These are phyloP conservation scores for Hesperia comma DNA, from an alignment of 2,888 invertebrate genomes.

Conservation along the genomic window DNA sequence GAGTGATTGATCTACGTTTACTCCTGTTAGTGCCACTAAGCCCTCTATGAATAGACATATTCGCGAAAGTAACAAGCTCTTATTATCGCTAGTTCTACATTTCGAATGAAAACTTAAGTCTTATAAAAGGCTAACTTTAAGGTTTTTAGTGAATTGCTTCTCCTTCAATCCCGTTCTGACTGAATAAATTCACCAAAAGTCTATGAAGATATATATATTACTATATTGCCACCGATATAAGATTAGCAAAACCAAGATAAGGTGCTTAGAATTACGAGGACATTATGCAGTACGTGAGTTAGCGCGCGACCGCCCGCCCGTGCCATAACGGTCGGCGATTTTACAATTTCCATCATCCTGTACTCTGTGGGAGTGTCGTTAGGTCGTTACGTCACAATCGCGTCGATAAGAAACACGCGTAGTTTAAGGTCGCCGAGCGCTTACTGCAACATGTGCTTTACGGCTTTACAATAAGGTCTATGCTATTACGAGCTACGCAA, in stretches of 20 bases:
- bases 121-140: too few species aligned
- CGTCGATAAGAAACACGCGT: conserved; percentile 27
- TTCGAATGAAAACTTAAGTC: too few species aligned
- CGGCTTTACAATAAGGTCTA: background rate
- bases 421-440: conserved; percentile 22
- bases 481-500: background rate
- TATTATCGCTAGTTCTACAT: too few species aligned
- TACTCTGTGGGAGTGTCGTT: conserved; percentile 27
- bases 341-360: conserved; percentile 29
- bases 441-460: conserved; percentile 1
- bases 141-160: too few species aligned
- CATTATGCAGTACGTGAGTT: background rate
- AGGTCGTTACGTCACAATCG: conserved; percentile 31
- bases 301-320: background rate
- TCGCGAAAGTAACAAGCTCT: too few species aligned
- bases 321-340: background rate
- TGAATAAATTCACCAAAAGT: too few species aligned
- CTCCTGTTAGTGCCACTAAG: too few species aligned
- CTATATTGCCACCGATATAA: background rate
- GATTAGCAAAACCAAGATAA: background rate
- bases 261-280: background rate
- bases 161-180: too few species aligned
- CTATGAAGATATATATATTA: too few species aligned
- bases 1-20: too few species aligned
- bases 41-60: too few species aligned